These are phyloP conservation scores for Ivindomyrus marchei DNA, from an alignment of 2,113 vertebrate genomes.

Conservation along the genomic window DNA sequence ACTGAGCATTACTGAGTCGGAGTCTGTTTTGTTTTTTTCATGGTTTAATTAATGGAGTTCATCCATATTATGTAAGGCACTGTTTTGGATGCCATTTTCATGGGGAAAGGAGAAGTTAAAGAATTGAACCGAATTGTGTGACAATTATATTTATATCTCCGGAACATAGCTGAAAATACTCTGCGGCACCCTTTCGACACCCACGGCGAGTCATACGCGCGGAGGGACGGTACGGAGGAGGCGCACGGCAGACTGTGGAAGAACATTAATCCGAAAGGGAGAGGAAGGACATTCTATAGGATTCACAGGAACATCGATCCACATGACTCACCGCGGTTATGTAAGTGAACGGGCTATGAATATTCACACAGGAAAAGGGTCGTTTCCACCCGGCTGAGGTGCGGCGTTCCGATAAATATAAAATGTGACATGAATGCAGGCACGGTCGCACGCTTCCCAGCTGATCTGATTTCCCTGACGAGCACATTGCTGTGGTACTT, in stretches of 20 bases:
- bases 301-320: constrained; percentile 28
- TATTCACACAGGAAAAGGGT: constrained; percentile 15
- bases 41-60: neutral
- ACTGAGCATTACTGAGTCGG: neutral
- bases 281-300: constrained; percentile 21
- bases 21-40: neutral
- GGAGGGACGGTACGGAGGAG: constrained; percentile 14
- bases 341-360: constrained; percentile 28
- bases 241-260: neutral
- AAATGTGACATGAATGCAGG: neutral
- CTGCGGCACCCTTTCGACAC: constrained; percentile 1
- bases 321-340: constrained; percentile 35
- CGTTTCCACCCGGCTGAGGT: neutral
- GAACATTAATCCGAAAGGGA: constrained; percentile 14
- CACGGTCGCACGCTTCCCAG: neutral
- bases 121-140: constrained; percentile 24
- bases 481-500: constrained; percentile 12
- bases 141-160: constrained; percentile 19
- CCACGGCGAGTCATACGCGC: neutral
- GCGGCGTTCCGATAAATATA: neutral
- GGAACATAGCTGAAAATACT: constrained; percentile 24
- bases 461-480: neutral
- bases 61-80: neutral
- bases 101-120: constrained; percentile 4
- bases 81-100: constrained; percentile 16